Percentiles rank a stretch among this genome's conserved stretches.
Evolutionary conservation across 2,797 vertebrate genomes (phyloP).

Genomic region (Allobates femoralis): DNA sequence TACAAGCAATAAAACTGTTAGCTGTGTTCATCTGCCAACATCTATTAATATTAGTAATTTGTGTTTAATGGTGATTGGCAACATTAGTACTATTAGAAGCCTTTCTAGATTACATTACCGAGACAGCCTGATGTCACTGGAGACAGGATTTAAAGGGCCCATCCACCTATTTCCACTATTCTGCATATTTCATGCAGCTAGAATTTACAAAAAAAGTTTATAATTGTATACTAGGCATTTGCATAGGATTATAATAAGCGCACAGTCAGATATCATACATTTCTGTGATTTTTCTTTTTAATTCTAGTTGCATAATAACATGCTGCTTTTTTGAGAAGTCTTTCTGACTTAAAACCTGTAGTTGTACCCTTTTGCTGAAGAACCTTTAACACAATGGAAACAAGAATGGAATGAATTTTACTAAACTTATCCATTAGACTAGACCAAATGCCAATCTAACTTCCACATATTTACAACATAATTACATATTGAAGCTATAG

Average conservation of each 20-base stretch:
- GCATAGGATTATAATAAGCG: background rate
- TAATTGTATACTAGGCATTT: background rate
- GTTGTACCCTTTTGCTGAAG: background rate
- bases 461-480: background rate
- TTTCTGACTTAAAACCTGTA: background rate
- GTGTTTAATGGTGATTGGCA: constrained; percentile 7
- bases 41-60: constrained; percentile 10
- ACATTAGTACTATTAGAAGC: background rate
- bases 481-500: background rate
- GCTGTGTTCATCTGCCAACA: background rate
- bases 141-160: background rate
- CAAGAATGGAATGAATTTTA: background rate
- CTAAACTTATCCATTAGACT: background rate
- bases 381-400: background rate
- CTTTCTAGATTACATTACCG: background rate
- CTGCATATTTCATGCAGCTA: background rate
- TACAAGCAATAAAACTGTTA: background rate
- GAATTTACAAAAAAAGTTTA: background rate
- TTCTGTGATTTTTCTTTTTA: background rate
- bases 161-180: background rate
- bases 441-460: background rate
- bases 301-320: background rate
- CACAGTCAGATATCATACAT: background rate
- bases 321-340: background rate
- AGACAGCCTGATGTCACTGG: background rate